Base-by-base conservation (phyloP, 2,888 invertebrate species). In the Nezara viridula region DNA sequence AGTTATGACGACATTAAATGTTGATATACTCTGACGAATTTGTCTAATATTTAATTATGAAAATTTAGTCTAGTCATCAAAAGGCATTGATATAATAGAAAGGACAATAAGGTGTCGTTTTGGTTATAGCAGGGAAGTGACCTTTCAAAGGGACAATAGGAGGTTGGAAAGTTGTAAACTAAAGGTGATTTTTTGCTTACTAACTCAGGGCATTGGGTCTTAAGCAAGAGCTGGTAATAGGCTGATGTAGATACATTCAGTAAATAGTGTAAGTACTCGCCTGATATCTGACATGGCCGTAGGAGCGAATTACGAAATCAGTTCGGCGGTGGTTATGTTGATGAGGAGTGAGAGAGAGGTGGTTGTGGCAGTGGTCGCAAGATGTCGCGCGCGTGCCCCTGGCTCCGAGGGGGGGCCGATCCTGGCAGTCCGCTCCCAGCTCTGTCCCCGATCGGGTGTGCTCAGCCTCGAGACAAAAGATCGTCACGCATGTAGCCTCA, bases 331-430 rank as follows among this genome's bases (percentile, higher is more conserved):
- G 85, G 73, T 60, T 88, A 66, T 49, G 55, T 52, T 49, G 86
- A 44, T 86, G 81, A 85, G 81, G 93, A 93, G 92, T 90, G 90
- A 91, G 91, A 91, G 90, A 52, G 90, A 52, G 90, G 40, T 86
- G 89, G 91, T 89, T 91, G 89, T 90, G 73, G 44, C 89, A 88
- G 73, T 91, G 91, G 92, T 93, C 94, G 93, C 93, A 93, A 94
- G 94, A 94, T 94, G 93, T 94, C 94, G 94, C 93, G 93, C 93
- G 93, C 32, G 90, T 90, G 90, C 89, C 90, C 73, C 86, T 81
- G 77, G 89, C 89, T 89, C 89, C 86, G 88, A 89, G 90, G 90
- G 89, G 86, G 88, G 89, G 89, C 86, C 90, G 89, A 85, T 44
- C 86, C 44, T 50, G 77, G n/a, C 88, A 88, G 88, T 88, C 77